These are phyloP conservation scores for Bombylius major DNA, from an alignment of 2,888 invertebrate genomes.

Conservation along the genomic window DNA sequence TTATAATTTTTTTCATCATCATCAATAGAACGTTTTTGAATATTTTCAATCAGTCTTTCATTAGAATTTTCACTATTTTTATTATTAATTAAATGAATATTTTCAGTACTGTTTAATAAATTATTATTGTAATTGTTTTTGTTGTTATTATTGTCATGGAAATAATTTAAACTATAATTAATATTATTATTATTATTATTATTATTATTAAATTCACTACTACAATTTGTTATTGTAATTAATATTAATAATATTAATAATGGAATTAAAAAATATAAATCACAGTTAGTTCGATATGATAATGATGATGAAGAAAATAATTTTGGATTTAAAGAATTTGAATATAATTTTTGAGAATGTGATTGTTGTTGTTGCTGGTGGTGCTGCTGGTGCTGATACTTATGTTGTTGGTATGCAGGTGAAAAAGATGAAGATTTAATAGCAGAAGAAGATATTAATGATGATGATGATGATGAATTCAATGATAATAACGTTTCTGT, in stretches of 20 bases:
- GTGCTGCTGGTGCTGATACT: no score
- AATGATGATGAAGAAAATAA: background rate
- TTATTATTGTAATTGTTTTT: background rate
- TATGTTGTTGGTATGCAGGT: no score
- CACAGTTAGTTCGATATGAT: background rate
- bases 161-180: background rate
- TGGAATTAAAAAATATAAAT: background rate
- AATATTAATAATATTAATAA: conserved; percentile 2
- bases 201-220: conserved; percentile 9
- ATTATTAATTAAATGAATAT: background rate
- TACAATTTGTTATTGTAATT: conserved; percentile 9
- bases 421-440: no score
- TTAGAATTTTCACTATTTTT: background rate
- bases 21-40: no score
- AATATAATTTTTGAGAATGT: no score
- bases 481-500: no score
- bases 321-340: background rate
- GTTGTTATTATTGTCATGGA: background rate
- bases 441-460: no score
- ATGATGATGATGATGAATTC: no score
- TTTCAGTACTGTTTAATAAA: background rate
- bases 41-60: background rate
- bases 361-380: no score
- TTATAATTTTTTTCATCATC: background rate
- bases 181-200: background rate